Evolutionary conservation across 2,113 vertebrate genomes (phyloP).

Genomic region (Rousettus leschenaultii): DNA sequence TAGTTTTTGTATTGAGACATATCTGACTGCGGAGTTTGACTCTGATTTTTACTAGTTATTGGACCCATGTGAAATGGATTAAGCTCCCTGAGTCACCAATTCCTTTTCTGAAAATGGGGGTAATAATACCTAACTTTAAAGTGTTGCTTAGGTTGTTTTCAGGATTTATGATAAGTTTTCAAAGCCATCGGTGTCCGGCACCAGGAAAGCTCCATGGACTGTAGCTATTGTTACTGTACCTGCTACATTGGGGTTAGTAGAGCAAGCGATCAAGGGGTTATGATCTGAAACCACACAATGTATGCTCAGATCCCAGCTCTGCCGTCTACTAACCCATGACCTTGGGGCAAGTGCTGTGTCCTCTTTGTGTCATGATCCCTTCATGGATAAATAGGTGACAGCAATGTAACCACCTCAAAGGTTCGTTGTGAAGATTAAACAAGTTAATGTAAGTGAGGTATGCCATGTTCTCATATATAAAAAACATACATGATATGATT

Average conservation of each 20-base stretch:
- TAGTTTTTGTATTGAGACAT: not conserved
- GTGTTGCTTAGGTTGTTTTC: not conserved
- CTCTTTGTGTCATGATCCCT: not conserved
- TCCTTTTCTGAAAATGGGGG: not conserved
- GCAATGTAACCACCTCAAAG: not conserved
- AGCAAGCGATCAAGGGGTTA: not conserved
- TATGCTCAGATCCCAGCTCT: not conserved
- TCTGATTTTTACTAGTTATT: not conserved
- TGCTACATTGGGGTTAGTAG: not conserved
- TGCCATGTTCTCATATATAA: not conserved
- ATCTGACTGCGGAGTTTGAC: not conserved
- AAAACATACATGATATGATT: not conserved
- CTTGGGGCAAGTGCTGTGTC: not conserved
- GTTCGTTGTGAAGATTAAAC: not conserved
- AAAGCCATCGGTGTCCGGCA: not conserved
- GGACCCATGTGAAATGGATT: not conserved
- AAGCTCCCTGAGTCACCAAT: not conserved
- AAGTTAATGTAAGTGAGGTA: not conserved
- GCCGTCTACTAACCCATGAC: not conserved
- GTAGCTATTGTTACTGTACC: not conserved
- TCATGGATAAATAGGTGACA: not conserved
- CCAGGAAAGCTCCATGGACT: not conserved
- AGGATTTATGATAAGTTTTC: not conserved
- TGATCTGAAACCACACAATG: not conserved
- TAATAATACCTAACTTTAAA: not conserved